Percentiles rank a stretch among this genome's conserved stretches.
These are phyloP conservation scores for Hermodice carunculata DNA, from an alignment of 2,888 invertebrate species.

Conservation along the genomic window DNA sequence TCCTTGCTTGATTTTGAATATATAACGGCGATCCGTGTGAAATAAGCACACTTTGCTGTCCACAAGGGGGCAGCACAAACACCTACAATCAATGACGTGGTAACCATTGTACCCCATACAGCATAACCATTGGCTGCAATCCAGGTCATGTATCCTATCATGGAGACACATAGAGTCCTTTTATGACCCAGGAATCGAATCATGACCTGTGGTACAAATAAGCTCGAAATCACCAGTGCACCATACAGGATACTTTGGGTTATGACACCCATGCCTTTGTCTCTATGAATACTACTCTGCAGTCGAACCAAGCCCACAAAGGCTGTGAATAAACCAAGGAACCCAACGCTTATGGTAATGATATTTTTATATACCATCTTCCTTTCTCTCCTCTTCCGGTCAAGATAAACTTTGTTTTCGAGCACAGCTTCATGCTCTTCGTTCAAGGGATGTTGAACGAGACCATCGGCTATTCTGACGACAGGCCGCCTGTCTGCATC, in stretches of 20 bases:
- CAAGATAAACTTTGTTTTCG: too few relatives aligned
- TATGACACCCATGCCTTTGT: constrained; percentile 89
- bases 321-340: too few relatives aligned
- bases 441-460: too few relatives aligned
- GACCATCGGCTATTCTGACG: too few relatives aligned
- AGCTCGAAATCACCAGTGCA: constrained; percentile 92
- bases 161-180: constrained; percentile 93
- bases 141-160: constrained; percentile 94
- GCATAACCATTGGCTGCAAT: constrained; percentile 87
- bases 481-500: too few relatives aligned
- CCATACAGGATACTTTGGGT: constrained; percentile 93
- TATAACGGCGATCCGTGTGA: constrained; percentile 79
- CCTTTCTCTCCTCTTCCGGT: too few relatives aligned
- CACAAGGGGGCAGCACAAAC: constrained; percentile 97
- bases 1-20: constrained; percentile 88
- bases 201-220: constrained; percentile 78
- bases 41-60: constrained; percentile 98
- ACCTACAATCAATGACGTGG: constrained; percentile 91
- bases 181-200: constrained; percentile 72
- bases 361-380: too few relatives aligned
- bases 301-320: constrained; percentile 72
- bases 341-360: too few relatives aligned
- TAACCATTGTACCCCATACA: constrained; percentile 78
- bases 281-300: constrained; percentile 90
- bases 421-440: too few relatives aligned